These are phyloP conservation scores for Anguilla pacifica DNA, from an alignment of 2,797 vertebrate genomes.

Conservation along the genomic window DNA sequence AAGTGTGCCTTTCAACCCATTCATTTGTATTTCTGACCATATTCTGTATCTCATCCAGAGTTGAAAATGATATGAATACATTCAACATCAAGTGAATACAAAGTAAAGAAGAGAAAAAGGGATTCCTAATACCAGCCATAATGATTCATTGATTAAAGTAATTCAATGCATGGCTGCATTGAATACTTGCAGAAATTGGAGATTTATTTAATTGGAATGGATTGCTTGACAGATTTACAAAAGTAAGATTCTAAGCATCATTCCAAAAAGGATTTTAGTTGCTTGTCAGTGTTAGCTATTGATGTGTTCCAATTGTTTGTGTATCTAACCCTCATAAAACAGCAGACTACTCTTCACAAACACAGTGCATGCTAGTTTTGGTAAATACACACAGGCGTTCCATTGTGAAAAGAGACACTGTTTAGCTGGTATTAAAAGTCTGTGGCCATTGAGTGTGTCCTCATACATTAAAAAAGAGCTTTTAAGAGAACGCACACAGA, in stretches of 20 bases:
- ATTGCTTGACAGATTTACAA: background rate
- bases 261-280: background rate
- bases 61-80: background rate
- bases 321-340: background rate
- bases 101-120: background rate
- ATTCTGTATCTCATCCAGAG: background rate
- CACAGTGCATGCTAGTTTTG: background rate
- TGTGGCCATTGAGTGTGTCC: background rate
- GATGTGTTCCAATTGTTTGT: background rate
- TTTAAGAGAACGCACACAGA: background rate
- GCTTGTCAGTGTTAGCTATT: background rate
- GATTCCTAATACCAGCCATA: background rate
- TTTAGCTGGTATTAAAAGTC: background rate
- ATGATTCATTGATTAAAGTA: background rate
- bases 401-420: background rate
- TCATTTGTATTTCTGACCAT: slow-evolving; percentile 1
- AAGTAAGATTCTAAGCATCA: background rate
- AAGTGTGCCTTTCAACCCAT: background rate
- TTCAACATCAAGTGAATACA: background rate
- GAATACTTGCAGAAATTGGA: background rate
- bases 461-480: background rate
- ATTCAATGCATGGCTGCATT: background rate
- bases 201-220: background rate
- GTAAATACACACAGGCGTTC: background rate
- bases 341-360: background rate